Conservation (phyloP, 2,797 vertebrate genomes). For the Megalops cyprinoides region DNA sequence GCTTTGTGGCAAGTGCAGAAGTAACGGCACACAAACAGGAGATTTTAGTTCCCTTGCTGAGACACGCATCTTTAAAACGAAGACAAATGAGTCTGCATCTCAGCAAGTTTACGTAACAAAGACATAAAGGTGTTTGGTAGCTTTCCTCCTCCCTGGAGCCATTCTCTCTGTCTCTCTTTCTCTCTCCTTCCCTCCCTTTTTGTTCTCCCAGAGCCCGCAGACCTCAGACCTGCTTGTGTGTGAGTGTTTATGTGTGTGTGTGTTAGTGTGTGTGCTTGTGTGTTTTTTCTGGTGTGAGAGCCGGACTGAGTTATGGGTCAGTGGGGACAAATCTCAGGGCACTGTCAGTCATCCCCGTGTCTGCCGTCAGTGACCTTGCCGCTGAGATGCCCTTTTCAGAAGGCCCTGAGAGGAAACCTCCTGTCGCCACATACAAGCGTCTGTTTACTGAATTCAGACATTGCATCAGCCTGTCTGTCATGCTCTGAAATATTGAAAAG, state of each 20-base stretch:
- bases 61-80: constrained; percentile 13
- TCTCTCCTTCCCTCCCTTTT: neutral
- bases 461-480: neutral
- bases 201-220: too few relatives aligned
- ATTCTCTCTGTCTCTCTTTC: neutral
- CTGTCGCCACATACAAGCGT: neutral
- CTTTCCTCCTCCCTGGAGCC: neutral
- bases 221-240: neutral
- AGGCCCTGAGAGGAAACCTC: neutral
- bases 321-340: neutral
- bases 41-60: neutral
- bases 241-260: neutral
- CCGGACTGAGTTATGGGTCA: neutral
- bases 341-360: constrained; percentile 5
- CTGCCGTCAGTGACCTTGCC: neutral
- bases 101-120: neutral
- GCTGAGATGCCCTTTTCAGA: neutral
- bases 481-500: neutral
- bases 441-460: neutral
- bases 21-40: neutral
- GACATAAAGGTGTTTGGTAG: neutral
- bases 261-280: neutral
- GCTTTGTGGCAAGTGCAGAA: neutral
- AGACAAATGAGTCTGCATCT: constrained; percentile 9
- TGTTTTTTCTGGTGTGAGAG: neutral